These are phyloP conservation scores for Sarcophaga carnaria DNA, from an alignment of 2,888 invertebrate species.

Conservation along the genomic window DNA sequence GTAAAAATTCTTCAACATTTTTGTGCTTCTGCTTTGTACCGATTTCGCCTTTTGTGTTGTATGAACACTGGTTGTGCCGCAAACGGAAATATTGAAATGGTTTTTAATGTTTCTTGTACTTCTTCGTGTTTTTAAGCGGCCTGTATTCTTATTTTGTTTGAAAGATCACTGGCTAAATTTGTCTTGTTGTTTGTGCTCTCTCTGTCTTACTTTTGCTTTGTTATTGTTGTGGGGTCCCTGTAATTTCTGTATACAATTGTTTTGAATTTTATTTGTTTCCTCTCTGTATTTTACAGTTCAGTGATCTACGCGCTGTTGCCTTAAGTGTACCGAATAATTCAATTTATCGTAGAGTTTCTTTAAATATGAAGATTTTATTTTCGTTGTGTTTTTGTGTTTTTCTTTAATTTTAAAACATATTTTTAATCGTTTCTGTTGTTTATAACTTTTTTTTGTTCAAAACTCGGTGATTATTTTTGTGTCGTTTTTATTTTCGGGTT, in stretches of 20 bases:
- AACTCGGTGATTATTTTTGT: slow-evolving; percentile 15
- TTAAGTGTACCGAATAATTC: slow-evolving; percentile 61
- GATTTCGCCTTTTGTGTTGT: slow-evolving; percentile 1
- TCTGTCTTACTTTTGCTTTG: neutral
- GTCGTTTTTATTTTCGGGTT: slow-evolving; percentile 22
- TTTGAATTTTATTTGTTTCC: slow-evolving; percentile 17
- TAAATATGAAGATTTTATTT: slow-evolving; percentile 22
- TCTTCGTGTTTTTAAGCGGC: neutral
- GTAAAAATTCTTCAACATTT: slow-evolving; percentile 14
- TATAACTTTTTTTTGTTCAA: slow-evolving; percentile 26
- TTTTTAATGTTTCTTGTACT: slow-evolving; percentile 25
- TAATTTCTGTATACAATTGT: slow-evolving; percentile 55
- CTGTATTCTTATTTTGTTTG: slow-evolving; percentile 37
- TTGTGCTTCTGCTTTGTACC: neutral
- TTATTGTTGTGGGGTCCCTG: neutral
- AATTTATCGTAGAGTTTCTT: slow-evolving; percentile 17
- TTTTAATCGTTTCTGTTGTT: slow-evolving; percentile 27
- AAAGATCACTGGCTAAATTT: slow-evolving; percentile 55
- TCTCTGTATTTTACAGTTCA: slow-evolving; percentile 69
- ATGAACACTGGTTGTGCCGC: slow-evolving; percentile 39
- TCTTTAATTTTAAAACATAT: neutral
- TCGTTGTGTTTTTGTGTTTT: neutral
- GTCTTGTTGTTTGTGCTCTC: slow-evolving; percentile 28
- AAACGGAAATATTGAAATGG: slow-evolving; percentile 46
- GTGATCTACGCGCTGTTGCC: slow-evolving; percentile 76